Conservation (phyloP, 2,888 invertebrate genomes). For the Lasioglossum marginatum region DNA sequence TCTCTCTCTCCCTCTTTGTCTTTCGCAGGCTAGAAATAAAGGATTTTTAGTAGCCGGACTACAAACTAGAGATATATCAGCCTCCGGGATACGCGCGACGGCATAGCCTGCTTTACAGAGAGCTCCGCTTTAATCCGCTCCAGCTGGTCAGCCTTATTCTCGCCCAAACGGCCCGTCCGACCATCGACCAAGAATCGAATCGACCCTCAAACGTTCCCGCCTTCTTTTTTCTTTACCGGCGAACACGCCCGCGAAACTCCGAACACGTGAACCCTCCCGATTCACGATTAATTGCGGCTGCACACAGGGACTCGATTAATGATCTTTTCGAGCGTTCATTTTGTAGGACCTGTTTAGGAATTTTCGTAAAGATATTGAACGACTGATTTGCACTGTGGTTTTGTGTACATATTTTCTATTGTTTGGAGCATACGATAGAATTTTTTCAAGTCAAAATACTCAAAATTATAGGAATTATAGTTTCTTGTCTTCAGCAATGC, state of each 20-base stretch:
- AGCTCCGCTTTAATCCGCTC: conserved; percentile 63
- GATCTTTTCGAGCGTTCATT: not conserved
- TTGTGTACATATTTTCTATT: too few species aligned
- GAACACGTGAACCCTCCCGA: not conserved
- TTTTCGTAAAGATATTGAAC: too few species aligned
- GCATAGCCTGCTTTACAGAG: conserved; percentile 55
- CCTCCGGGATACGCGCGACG: conserved; percentile 58
- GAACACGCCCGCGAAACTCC: not conserved
- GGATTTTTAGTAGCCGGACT: conserved; percentile 68
- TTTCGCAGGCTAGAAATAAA: conserved; percentile 64
- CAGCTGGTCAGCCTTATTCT: conserved; percentile 60
- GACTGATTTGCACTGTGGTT: too few species aligned
- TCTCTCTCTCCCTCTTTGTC: not conserved
- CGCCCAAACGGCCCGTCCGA: conserved; percentile 45
- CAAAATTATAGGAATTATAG: too few species aligned
- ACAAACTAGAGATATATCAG: conserved; percentile 72
- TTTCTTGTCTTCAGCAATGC: too few species aligned
- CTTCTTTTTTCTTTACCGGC: not conserved
- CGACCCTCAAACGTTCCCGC: conserved; percentile 1
- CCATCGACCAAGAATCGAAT: conserved; percentile 20
- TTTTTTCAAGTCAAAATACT: too few species aligned
- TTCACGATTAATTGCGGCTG: not conserved
- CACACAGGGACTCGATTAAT: not conserved
- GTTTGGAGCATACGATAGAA: too few species aligned
- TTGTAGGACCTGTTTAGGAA: too few species aligned